Evolutionary conservation across 2,888 invertebrate species (phyloP).

Genomic region (Teleiodes luculella): DNA sequence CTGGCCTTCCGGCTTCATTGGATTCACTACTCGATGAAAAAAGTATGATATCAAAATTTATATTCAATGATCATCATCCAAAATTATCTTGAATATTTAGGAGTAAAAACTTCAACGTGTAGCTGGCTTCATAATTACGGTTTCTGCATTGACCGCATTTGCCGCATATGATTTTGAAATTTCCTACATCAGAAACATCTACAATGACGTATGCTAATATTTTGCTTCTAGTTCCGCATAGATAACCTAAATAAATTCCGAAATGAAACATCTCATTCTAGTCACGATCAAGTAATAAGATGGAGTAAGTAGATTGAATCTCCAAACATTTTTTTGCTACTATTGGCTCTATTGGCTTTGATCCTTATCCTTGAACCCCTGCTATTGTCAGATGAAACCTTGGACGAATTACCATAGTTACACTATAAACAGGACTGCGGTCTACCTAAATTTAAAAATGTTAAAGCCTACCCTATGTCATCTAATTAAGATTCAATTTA

Average conservation of each 20-base stretch:
- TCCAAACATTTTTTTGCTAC: constrained; percentile 52
- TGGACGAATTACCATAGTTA: too few relatives aligned
- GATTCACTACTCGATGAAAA: constrained; percentile 46
- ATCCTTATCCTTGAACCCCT: constrained; percentile 40
- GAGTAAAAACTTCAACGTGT: too few relatives aligned
- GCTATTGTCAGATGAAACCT: constrained; percentile 37
- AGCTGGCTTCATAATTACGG: too few relatives aligned
- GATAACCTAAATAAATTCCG: constrained; percentile 50
- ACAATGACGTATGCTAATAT: constrained; percentile 39
- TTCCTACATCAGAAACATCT: constrained; percentile 29
- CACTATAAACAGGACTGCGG: too few relatives aligned
- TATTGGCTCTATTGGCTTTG: constrained; percentile 51
- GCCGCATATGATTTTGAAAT: too few relatives aligned
- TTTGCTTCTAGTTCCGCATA: constrained; percentile 33
- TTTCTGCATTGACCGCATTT: too few relatives aligned
- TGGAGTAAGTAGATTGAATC: constrained; percentile 56
- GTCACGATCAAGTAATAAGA: constrained; percentile 57
- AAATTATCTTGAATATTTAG: too few relatives aligned
- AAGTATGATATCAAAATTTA: constrained; percentile 41
- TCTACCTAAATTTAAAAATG: too few relatives aligned
- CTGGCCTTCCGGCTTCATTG: constrained; percentile 85
- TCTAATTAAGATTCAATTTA: too few relatives aligned
- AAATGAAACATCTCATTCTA: constrained; percentile 48
- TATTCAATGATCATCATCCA: constrained; percentile 11
- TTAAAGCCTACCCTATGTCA: too few relatives aligned